phyloP scores from a whole-genome alignment of 2,113 vertebrate species.

The Anhinga rufa region DNA sequence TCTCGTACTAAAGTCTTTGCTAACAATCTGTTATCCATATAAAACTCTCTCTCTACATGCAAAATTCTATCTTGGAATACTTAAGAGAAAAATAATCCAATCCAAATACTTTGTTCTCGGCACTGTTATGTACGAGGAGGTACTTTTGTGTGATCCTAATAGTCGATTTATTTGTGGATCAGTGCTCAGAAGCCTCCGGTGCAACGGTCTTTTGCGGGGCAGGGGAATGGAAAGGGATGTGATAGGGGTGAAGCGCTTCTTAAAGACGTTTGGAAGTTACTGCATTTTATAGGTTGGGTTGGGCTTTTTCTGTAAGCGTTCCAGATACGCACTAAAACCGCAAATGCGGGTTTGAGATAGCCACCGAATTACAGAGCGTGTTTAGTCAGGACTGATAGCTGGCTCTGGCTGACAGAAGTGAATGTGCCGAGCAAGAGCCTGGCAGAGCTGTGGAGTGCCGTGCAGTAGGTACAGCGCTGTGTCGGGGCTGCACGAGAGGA shows the following conservation, averaged over 20 bases:
- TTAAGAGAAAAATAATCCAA: background rate
- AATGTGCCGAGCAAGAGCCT: slow-evolving; percentile 17
- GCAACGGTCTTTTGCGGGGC: background rate
- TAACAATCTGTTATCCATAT: background rate
- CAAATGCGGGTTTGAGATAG: background rate
- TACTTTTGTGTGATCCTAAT: background rate
- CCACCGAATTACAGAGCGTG: background rate
- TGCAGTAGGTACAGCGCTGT: background rate
- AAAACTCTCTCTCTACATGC: background rate
- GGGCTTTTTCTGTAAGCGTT: background rate
- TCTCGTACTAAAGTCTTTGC: background rate
- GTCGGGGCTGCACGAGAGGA: background rate
- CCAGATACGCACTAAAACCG: background rate
- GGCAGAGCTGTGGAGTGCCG: slow-evolving; percentile 3
- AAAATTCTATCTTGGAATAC: background rate
- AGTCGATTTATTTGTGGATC: background rate
- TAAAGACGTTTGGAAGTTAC: background rate
- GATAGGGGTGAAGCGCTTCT: background rate
- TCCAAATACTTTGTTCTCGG: background rate
- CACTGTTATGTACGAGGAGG: background rate
- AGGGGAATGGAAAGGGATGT: background rate
- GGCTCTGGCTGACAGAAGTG: background rate
- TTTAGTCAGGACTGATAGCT: background rate
- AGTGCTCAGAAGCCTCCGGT: background rate
- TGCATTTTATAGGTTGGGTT: background rate